Evolutionary conservation across 92 coral and sea anemone species (phyloP).

Genomic region (Zoanthus sansibaricus): DNA sequence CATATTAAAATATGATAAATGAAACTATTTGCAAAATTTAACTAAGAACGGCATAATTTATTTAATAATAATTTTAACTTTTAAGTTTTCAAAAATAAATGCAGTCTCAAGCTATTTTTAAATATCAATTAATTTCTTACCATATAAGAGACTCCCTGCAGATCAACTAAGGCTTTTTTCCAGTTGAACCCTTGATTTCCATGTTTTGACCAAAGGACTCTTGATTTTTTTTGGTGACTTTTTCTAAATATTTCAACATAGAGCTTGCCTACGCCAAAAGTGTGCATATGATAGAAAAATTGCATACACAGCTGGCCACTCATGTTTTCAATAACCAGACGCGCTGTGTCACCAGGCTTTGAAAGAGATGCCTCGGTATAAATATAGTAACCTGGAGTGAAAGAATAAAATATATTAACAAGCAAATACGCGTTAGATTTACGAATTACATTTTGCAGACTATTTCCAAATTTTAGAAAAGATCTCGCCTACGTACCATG

Average conservation of each 20-base stretch:
- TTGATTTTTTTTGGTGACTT: slow-evolving; percentile 26
- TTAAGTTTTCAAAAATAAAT: too few relatives aligned
- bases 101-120: neutral
- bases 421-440: neutral
- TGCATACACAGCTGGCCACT: slow-evolving; percentile 79
- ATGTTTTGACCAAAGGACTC: slow-evolving; percentile 68
- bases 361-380: slow-evolving; percentile 85
- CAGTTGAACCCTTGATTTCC: slow-evolving; percentile 81
- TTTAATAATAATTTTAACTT: too few relatives aligned
- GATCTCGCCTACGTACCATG: too few relatives aligned
- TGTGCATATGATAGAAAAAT: slow-evolving; percentile 92
- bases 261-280: slow-evolving; percentile 74
- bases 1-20: too few relatives aligned
- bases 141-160: slow-evolving; percentile 64
- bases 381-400: slow-evolving; percentile 75
- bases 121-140: slow-evolving; percentile 26
- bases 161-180: slow-evolving; percentile 65
- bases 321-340: slow-evolving; percentile 75
- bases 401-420: neutral
- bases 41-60: too few relatives aligned
- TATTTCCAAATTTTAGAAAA: neutral
- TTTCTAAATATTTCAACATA: slow-evolving; percentile 55
- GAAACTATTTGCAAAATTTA: too few relatives aligned
- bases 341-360: slow-evolving; percentile 64
- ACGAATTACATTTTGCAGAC: neutral